Base-by-base conservation (phyloP, 2,113 vertebrate genomes). In the Malaclemys terrapin region DNA sequence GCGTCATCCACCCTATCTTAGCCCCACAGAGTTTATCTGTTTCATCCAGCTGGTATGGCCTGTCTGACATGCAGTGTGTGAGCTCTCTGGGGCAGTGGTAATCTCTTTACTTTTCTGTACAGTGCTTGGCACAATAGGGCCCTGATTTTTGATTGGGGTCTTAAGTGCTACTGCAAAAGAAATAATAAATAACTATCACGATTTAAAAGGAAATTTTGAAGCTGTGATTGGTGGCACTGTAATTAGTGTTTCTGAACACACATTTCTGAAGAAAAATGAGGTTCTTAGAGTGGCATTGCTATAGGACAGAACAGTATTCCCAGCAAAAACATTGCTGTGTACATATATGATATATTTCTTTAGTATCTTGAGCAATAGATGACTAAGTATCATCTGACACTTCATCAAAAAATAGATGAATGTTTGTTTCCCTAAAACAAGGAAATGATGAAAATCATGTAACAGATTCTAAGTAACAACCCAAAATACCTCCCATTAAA, bases 351-450 rank as follows among this genome's bases (percentile, higher is more conserved):
- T 72, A 22, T 35, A 83, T 88, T 59, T 22, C 12, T 47, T 56
- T 75, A 91, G 72, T 78, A 7, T 81, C 81, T 92, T 93, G 92
- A 93, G 93, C 89, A 92, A 96, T 0, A 2, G 27, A 75, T 98
- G 96, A 98, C 95, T 95, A 92, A 96, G 50, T 94, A 62, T 97
- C 98, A 96, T 94, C 93, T 96, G 97, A 93, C 82, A 79, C 4
- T 94, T 91, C 38, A 87, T 57, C 94, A 85, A 96, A 95, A 96
- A 87, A 75, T 91, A 86, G 85, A 79, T 93, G 95, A 96, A 89
- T 94, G 84, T 50, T 35, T 65, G 31, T 94, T 96, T 96, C 95
- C 72, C 56, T 89, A 25, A 82, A 89, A 72, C 80, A 96, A 95
- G 95, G 95, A 96, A 93, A 89, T 98, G 27, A 95, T 97, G 89